phyloP scores from a whole-genome alignment of 2,888 invertebrate genomes.

The Drosophila villosipedis region DNA sequence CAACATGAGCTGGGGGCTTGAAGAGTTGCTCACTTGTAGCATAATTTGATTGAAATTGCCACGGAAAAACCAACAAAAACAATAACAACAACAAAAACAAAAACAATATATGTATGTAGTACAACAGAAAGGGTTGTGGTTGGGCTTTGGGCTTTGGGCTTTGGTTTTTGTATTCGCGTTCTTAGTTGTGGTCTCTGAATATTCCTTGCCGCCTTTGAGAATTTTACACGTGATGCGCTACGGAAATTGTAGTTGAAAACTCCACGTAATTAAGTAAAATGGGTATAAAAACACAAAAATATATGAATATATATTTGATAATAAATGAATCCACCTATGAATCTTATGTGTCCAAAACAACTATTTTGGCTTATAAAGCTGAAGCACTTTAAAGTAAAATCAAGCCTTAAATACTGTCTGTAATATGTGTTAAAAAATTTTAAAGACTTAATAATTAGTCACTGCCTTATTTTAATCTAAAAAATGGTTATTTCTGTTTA shows the following conservation, averaged over 20 bases:
- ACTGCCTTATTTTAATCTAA: no score
- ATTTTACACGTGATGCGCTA: slow-evolving; percentile 39
- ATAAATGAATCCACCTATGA: not conserved
- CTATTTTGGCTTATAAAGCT: not conserved
- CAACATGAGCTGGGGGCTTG: slow-evolving; percentile 12
- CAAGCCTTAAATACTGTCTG: not conserved
- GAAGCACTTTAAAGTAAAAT: not conserved
- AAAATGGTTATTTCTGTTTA: not conserved
- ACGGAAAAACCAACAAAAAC: slow-evolving; percentile 27
- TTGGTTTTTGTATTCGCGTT: slow-evolving; percentile 9
- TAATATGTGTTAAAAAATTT: not conserved
- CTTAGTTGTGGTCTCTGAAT: slow-evolving; percentile 23
- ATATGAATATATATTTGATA: not conserved
- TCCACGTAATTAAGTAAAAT: not conserved
- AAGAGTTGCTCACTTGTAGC: slow-evolving; percentile 53
- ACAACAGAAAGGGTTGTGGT: slow-evolving; percentile 10
- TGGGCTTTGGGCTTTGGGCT: slow-evolving; percentile 1
- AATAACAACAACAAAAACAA: slow-evolving; percentile 17
- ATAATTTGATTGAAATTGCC: slow-evolving; percentile 77
- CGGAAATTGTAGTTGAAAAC: not conserved
- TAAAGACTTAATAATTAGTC: not conserved
- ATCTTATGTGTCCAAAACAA: not conserved
- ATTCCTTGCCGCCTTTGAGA: slow-evolving; percentile 52
- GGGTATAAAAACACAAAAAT: not conserved
- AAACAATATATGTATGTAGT: not conserved